Evolutionary conservation across 2,797 vertebrate genomes (phyloP), one percentile per base, ranked within the genome.

Genomic region (Sebastes vulpes): DNA sequence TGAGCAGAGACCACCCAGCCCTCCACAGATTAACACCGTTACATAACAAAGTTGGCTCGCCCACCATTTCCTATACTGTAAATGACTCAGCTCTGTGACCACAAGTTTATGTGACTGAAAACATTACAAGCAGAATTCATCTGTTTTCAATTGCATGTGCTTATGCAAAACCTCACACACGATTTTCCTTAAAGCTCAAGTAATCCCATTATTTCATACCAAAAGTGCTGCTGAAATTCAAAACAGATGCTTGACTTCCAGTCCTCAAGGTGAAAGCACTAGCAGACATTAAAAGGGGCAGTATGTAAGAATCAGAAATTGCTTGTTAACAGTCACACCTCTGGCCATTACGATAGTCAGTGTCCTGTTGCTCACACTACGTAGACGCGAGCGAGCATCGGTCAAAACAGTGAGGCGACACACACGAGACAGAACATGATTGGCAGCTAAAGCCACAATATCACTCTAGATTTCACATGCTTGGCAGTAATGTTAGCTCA

Each of bases 21-120:
- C 53, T 53, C 38, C 35, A 11, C 66, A 75, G 88, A 87, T 86
- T 86, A 38, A 84, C n/a, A 65, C 25, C 21, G 9, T 91, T 85
- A 54, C 35, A 10, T 80, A 89, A 90, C 52, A 7, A 23, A 46
- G 35, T 38, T 58, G 20, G 12, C 50, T 77, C 6, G 12, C 53
- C 56, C 58, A 54, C 12, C 3, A 8, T 65, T 82, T 78, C 67
- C 75, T 64, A 12, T 53, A 52, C 74, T 74, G 64, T 78, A 52
- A 65, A 54, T 57, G 29, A 14, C 7, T 77, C 18, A 6, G 32
- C 53, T 52, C 11, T 29, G 28, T 35, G 5, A 58, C 42, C 9
- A 9, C 25, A 14, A 20, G n/a, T 64, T 80, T 46, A 23, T 75
- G 35, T 31, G 53, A 66, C 61, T 54, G 20, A 72, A 75, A 68